A percentile compares a stretch with the other conserved stretches of the same genome.
Conservation (phyloP, 2,113 vertebrate species). For the Panthera tigris region DNA sequence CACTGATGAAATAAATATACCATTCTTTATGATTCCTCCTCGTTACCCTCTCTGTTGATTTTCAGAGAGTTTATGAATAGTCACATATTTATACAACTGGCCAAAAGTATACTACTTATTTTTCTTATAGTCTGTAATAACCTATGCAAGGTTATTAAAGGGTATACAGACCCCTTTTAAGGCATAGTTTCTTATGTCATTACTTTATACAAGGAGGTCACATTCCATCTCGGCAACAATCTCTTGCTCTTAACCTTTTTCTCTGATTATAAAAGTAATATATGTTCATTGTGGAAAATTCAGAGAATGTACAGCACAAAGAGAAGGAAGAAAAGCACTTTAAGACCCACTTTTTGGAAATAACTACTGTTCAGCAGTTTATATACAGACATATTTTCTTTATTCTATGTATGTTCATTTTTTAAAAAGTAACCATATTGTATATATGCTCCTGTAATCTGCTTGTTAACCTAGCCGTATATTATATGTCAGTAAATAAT, state of each 20-base stretch:
- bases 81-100: slow-evolving; percentile 81
- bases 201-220: slow-evolving; percentile 78
- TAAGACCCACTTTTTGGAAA: slow-evolving; percentile 17
- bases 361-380: neutral
- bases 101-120: slow-evolving; percentile 77
- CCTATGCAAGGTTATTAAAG: slow-evolving; percentile 75
- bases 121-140: slow-evolving; percentile 79
- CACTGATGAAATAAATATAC: slow-evolving; percentile 75
- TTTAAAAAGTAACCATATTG: neutral
- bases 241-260: slow-evolving; percentile 68
- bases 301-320: slow-evolving; percentile 7
- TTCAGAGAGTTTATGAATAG: slow-evolving; percentile 78
- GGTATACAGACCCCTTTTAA: slow-evolving; percentile 73
- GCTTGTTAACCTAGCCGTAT: neutral
- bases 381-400: neutral
- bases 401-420: neutral
- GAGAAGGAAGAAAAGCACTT: neutral
- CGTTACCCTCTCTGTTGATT: slow-evolving; percentile 72
- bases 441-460: neutral
- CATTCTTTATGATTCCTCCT: slow-evolving; percentile 75
- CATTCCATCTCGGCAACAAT: slow-evolving; percentile 72
- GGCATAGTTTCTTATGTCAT: slow-evolving; percentile 75
- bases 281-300: slow-evolving; percentile 54
- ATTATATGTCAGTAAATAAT: neutral
- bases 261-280: slow-evolving; percentile 76